Conservation (phyloP, 2,888 invertebrate species). For the Syrista parreyssii region DNA sequence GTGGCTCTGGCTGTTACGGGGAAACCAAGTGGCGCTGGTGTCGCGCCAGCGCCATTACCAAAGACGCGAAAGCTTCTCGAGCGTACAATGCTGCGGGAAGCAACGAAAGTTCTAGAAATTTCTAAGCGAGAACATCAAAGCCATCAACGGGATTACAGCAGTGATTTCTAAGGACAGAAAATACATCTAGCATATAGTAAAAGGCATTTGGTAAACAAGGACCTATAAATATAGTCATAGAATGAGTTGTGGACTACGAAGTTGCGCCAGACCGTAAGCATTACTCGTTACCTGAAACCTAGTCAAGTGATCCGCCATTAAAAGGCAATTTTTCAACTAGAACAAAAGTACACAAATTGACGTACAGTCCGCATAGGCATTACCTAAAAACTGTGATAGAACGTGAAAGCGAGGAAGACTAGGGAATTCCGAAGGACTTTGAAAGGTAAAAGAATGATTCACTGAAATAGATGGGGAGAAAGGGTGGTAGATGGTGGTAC, state of each 20-base stretch:
- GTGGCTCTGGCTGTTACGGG: too few relatives aligned
- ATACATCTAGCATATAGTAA: background rate
- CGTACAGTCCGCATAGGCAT: background rate
- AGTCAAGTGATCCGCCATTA: background rate
- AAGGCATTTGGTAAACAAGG: background rate
- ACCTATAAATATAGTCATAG: background rate
- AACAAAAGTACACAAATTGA: background rate
- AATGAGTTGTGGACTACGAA: background rate
- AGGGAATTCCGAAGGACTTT: background rate
- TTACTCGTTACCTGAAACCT: background rate
- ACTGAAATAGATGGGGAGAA: background rate
- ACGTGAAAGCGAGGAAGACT: background rate
- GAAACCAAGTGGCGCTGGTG: background rate
- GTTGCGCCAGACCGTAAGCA: background rate
- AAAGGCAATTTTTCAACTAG: background rate
- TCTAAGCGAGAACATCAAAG: background rate
- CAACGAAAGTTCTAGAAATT: background rate
- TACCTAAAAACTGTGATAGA: background rate
- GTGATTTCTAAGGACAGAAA: background rate
- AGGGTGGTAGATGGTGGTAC: background rate
- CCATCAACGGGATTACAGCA: background rate
- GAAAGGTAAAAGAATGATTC: background rate
- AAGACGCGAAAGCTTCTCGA: background rate
- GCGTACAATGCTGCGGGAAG: background rate
- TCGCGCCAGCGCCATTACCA: background rate